A percentile compares a stretch with the other conserved stretches of the same genome.
Evolutionary conservation across 2,888 invertebrate genomes (phyloP).

Genomic region (Sceliomorpha sp.): DNA sequence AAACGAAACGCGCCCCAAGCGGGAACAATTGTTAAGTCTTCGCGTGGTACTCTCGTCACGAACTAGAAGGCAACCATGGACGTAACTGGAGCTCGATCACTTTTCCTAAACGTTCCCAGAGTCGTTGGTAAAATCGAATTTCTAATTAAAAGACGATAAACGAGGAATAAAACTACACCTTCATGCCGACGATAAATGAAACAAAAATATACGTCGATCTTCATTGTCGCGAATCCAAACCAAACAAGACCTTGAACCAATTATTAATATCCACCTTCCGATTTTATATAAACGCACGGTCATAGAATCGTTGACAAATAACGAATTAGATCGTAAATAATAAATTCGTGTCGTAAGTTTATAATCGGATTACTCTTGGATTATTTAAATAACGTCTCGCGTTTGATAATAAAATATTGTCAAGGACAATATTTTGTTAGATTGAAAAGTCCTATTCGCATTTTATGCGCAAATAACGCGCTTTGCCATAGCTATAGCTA

Average conservation of each 20-base stretch:
- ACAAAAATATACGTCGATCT: not conserved
- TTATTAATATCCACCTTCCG: too few species aligned
- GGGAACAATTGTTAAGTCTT: slow-evolving; percentile 26
- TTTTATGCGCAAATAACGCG: slow-evolving; percentile 33
- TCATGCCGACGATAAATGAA: not conserved
- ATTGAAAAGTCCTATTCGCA: slow-evolving; percentile 34
- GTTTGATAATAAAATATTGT: slow-evolving; percentile 2
- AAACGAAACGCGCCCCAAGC: slow-evolving; percentile 4
- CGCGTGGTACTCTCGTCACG: slow-evolving; percentile 22
- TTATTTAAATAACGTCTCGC: slow-evolving; percentile 14
- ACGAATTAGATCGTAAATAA: too few species aligned
- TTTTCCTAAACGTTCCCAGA: slow-evolving; percentile 2
- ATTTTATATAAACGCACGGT: too few species aligned
- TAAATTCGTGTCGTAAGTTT: not conserved
- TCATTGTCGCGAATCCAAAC: not conserved
- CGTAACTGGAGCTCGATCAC: slow-evolving; percentile 12
- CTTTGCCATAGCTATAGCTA: slow-evolving; percentile 40
- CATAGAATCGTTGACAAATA: too few species aligned
- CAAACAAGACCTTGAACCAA: too few species aligned
- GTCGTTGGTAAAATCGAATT: slow-evolving; percentile 18
- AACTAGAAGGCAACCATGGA: slow-evolving; percentile 9
- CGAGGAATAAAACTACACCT: not conserved
- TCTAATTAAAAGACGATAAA: slow-evolving; percentile 5
- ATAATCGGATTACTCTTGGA: not conserved
- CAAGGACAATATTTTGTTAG: slow-evolving; percentile 35